These are phyloP conservation scores for Conus betulinus DNA, from an alignment of 1,140 invertebrate species.

Conservation along the genomic window DNA sequence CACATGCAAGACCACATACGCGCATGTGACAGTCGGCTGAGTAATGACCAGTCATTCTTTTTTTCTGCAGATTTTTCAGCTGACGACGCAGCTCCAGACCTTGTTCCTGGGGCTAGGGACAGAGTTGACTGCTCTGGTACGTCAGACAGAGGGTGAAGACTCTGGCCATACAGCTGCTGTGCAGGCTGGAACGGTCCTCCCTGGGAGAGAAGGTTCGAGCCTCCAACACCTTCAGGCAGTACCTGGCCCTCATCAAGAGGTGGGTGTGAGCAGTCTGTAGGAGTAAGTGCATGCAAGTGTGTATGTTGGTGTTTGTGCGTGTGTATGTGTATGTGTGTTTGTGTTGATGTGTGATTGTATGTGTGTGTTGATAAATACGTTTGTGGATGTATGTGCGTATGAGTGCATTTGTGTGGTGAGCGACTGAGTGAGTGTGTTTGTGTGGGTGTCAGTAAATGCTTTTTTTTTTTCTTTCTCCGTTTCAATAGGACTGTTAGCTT, in stretches of 20 bases:
- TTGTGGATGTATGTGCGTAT: background rate
- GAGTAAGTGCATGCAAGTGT: background rate
- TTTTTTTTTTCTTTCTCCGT: too few species aligned
- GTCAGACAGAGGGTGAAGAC: slow-evolving; percentile 89
- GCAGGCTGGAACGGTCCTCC: slow-evolving; percentile 74
- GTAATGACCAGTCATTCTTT: too few species aligned
- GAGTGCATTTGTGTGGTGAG: background rate
- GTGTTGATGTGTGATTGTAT: too few species aligned
- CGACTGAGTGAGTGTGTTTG: too few species aligned
- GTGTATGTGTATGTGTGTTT: background rate
- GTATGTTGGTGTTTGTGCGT: background rate
- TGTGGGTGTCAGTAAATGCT: too few species aligned
- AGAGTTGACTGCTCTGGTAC: slow-evolving; percentile 82
- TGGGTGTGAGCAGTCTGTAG: background rate
- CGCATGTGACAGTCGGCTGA: too few species aligned
- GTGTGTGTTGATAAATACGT: background rate
- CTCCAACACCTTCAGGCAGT: slow-evolving; percentile 52
- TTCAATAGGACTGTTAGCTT: too few species aligned
- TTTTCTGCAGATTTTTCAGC: slow-evolving; percentile 51
- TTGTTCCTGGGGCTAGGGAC: slow-evolving; percentile 66
- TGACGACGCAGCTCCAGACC: slow-evolving; percentile 63
- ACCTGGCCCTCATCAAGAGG: slow-evolving; percentile 45
- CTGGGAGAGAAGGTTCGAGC: slow-evolving; percentile 59
- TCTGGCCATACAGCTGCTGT: slow-evolving; percentile 88
- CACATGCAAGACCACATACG: too few species aligned